Evolutionary conservation across 1,140 invertebrate species (phyloP).

Genomic region (Polypedilum pembai): DNA sequence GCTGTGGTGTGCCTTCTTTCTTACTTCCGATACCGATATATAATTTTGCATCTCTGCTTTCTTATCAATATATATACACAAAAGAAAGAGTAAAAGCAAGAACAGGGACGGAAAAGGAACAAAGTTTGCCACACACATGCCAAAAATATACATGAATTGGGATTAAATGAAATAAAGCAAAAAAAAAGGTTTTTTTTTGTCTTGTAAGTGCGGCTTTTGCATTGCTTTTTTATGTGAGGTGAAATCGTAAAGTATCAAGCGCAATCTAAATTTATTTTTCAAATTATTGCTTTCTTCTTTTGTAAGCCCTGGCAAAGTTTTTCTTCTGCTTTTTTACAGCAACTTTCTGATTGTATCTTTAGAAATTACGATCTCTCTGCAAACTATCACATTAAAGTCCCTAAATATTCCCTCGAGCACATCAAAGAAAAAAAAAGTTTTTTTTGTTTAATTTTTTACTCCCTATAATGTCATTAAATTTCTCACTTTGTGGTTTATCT

Average conservation of each 20-base stretch:
- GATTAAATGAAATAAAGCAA: background rate
- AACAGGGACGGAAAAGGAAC: background rate
- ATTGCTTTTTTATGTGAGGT: background rate
- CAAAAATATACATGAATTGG: background rate
- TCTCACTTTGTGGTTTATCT: slow-evolving; percentile 11
- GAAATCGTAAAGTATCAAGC: background rate
- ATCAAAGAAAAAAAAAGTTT: background rate
- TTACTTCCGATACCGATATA: background rate
- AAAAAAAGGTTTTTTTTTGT: slow-evolving; percentile 1
- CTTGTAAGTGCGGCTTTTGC: background rate
- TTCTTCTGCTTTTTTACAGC: background rate
- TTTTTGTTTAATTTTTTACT: slow-evolving; percentile 19
- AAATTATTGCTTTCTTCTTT: background rate
- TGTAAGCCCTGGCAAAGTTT: background rate
- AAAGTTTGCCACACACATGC: background rate
- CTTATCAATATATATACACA: too few relatives aligned
- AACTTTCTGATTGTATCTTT: background rate
- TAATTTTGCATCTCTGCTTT: background rate
- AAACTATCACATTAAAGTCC: slow-evolving; percentile 9
- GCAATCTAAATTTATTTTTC: background rate
- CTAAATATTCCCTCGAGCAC: slow-evolving; percentile 9
- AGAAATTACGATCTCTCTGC: background rate
- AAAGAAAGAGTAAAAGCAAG: too few relatives aligned
- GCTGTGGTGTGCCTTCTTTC: background rate
- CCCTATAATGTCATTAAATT: background rate